Base-by-base conservation (phyloP, 2,113 vertebrate species). In the Mola mola region DNA sequence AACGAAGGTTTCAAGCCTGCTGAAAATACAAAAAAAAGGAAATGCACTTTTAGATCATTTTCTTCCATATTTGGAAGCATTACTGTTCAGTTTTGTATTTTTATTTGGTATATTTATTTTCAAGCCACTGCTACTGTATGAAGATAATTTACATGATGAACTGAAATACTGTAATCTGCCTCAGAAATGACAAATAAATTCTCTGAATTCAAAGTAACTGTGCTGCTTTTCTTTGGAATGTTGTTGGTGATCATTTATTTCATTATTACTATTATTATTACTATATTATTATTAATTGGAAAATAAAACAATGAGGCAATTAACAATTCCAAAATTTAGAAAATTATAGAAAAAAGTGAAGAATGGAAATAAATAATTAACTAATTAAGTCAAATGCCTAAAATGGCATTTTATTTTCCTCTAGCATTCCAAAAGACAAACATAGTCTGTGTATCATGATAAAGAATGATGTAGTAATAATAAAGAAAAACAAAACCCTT, bases 41-140 rank as follows among this genome's bases (percentile, higher is more conserved):
- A 75, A 65, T 72, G 84, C 81, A 73, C 82, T 87, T 86, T 53
- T 71, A 68, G 33, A 76, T 78, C 3, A 70, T 82, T 88, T 89
- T 92, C 89, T 92, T 92, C 89, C 91, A 92, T 81, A 88, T 91
- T 88, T 91, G 91, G 92, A 92, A 90, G 90, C 22, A 25, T 58
- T 78, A 53, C 9, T 34, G 72, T 86, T 77, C 24, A 79, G 64
- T 79, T 84, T 84, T 81, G 43, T 84, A 72, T 76, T 79, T 79
- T 82, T 26, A 25, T n/a, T 63, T 66, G 78, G 79, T 86, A 83
- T 92, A 88, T 92, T 91, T 92, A 91, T 92, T 90, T 88, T 87
- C 76, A 77, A 81, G 72, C 50, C 53, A 60, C 66, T 75, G 81
- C 74, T 81, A 76, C 62, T 72, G 59, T 84, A 48, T 40, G 72